These are phyloP conservation scores for Cyclura pinguis DNA, from an alignment of 2,797 vertebrate genomes.

Conservation along the genomic window DNA sequence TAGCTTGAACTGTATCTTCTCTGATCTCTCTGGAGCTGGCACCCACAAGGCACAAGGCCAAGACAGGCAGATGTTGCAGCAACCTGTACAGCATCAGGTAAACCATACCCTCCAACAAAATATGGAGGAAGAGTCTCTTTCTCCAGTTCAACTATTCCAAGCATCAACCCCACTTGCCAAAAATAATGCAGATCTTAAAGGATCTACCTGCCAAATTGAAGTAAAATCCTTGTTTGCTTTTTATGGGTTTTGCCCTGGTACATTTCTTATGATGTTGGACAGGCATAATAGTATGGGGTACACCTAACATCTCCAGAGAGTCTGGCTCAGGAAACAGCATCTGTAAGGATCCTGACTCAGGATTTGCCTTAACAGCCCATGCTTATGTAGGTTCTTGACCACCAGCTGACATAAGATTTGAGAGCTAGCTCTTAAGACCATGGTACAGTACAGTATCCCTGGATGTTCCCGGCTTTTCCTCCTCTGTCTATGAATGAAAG, in stretches of 20 bases:
- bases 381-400: neutral
- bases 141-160: neutral
- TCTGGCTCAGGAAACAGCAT: neutral
- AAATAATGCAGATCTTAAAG: neutral
- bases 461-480: neutral
- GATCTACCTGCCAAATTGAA: neutral
- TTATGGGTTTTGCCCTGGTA: neutral
- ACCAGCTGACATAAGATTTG: neutral
- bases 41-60: neutral
- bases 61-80: neutral
- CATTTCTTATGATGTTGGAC: neutral
- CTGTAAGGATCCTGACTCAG: neutral
- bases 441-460: neutral
- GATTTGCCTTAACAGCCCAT: too few relatives aligned
- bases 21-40: neutral
- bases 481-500: neutral
- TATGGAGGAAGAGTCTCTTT: neutral
- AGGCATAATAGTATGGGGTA: neutral
- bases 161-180: neutral
- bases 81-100: neutral
- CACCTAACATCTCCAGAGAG: neutral
- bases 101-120: neutral
- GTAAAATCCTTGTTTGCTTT: neutral
- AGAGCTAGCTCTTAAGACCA: neutral
- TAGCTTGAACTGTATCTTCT: neutral